phyloP scores from a whole-genome alignment of 2,888 invertebrate genomes.

The Dryobota labecula region DNA sequence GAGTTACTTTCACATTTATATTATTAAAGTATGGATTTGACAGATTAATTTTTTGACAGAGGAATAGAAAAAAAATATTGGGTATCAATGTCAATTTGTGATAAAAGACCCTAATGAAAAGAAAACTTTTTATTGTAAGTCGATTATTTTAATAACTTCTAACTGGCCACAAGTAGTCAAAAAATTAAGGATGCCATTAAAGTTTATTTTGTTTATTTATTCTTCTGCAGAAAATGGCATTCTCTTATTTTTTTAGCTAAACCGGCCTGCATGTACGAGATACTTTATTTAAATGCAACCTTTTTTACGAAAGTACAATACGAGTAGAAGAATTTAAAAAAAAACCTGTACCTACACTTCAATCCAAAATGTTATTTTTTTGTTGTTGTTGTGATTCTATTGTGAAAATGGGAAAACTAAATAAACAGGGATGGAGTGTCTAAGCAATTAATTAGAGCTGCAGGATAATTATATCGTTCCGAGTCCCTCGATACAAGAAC shows the following conservation, averaged over 20 bases:
- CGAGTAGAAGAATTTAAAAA: slow-evolving; percentile 1
- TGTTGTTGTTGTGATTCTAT: slow-evolving; percentile 11
- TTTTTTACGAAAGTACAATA: neutral
- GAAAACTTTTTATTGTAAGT: neutral
- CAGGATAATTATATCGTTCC: neutral
- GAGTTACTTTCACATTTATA: no score
- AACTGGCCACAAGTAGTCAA: slow-evolving; percentile 1
- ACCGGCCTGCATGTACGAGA: neutral
- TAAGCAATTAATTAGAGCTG: neutral
- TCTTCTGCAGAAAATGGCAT: neutral
- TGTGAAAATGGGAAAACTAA: slow-evolving; percentile 1
- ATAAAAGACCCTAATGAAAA: neutral
- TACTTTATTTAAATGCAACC: neutral
- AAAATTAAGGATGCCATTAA: slow-evolving; percentile 3
- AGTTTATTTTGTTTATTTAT: slow-evolving; percentile 1
- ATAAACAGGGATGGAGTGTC: neutral
- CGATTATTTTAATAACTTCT: neutral
- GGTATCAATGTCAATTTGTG: neutral
- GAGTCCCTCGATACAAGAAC: neutral
- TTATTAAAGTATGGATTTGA: no score
- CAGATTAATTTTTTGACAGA: no score
- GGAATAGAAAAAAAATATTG: neutral
- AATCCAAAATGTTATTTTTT: slow-evolving; percentile 1
- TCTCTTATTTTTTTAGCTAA: neutral
- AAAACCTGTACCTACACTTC: neutral